A percentile compares a stretch with the other conserved stretches of the same genome.
Evolutionary conservation across 1,140 invertebrate species (phyloP).

Genomic region (Pseudomyrmex flavicornis): DNA sequence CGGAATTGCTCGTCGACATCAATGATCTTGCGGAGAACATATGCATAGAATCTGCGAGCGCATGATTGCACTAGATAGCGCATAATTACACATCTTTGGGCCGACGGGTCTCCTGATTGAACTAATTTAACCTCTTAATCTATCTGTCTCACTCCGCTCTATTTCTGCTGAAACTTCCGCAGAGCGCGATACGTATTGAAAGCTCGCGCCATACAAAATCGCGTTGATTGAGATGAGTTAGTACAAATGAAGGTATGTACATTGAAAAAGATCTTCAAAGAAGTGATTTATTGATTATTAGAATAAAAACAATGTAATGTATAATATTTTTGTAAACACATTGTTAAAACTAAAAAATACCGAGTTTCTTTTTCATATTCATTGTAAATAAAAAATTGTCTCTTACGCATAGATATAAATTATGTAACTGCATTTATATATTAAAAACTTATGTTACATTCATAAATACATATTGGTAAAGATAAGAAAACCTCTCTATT

Average conservation of each 20-base stretch:
- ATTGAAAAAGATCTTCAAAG: conserved; percentile 13
- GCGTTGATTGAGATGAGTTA: conserved; percentile 21
- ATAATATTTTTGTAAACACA: too few species aligned
- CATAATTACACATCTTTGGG: conserved; percentile 60
- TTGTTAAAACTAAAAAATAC: too few species aligned
- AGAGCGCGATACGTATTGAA: conserved; percentile 30
- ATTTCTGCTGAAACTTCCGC: conserved; percentile 40
- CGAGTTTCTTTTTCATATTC: too few species aligned
- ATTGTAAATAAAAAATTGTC: too few species aligned
- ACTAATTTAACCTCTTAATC: conserved; percentile 61
- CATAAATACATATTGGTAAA: too few species aligned
- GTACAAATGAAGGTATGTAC: conserved; percentile 28
- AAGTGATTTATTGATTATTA: not conserved
- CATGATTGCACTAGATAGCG: conserved; percentile 47
- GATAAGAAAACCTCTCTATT: too few species aligned
- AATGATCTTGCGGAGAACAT: conserved; percentile 10
- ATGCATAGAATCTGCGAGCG: conserved; percentile 46
- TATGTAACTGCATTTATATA: too few species aligned
- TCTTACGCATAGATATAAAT: too few species aligned
- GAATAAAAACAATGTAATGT: too few species aligned
- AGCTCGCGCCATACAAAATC: conserved; percentile 24
- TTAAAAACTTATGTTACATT: too few species aligned
- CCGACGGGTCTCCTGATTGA: conserved; percentile 54
- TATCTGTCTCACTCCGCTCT: conserved; percentile 12
- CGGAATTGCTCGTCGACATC: conserved; percentile 35